Base-by-base conservation (phyloP, 2,797 vertebrate species). In the Sorex maritimensis region DNA sequence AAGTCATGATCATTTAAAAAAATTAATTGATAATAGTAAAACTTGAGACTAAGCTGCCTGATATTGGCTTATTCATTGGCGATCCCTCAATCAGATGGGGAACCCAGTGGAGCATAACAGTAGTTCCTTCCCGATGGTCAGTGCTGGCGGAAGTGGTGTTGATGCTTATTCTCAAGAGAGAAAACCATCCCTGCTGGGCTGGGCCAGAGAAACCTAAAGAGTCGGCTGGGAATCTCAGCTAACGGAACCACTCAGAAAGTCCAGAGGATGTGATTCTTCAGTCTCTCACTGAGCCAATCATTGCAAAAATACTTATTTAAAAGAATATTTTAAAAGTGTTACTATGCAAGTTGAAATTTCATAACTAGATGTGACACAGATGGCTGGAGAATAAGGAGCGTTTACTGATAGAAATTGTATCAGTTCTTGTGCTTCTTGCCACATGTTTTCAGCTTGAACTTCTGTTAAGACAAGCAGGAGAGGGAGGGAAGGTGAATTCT, bases 301-400 rank as follows among this genome's bases (percentile, higher is more conserved):
- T 67, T 81, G 74, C 46, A 73, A 79, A 68, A 92, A 41, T 1
- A 65, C 23, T 15, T 75, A 67, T 46, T 80, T 0, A 0, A 75
- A 72, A 67, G 46, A 67, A 61, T 90, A 81, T 85, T 92, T 95
- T 52, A 1, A 75, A 92, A 92, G 89, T 58, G 72, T 75, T 93
- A 86, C 68, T 91, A 95, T 86, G 58, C 28, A 55, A 96, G 72
- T 78, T 94, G 93, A 68, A 77, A 75, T 90, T 95, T 92, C 44
- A 67, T 93, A 96, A 93, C 63, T 90, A 94, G 95, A 97, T 90
- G 74, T 86, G 95, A 88, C 93, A 95, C 82, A 95, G 94, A 80
- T 83, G 82, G 82, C 72, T 46, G 85, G 28, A 80, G 86, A 80
- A 88, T 30, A 44, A 83, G 80, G 81, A 86, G 90, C 91, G 86